phyloP scores from a whole-genome alignment of 2,113 vertebrate species.

The Oenanthe oenanthe region DNA sequence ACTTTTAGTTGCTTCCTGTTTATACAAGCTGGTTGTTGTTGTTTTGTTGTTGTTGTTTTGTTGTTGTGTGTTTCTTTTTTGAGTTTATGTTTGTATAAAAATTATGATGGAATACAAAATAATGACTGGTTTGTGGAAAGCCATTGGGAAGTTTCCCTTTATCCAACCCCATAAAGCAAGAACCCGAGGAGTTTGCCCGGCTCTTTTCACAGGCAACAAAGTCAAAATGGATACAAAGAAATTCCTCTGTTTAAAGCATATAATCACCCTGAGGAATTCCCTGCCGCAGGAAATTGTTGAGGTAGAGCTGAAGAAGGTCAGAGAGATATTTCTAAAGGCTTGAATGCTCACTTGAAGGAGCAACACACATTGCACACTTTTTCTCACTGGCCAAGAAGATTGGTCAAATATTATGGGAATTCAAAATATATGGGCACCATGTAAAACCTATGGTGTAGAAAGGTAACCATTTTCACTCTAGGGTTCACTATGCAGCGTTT shows the following conservation, averaged over 20 bases:
- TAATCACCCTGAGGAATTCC: constrained; percentile 56
- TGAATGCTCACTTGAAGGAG: neutral
- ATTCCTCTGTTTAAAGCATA: constrained; percentile 45
- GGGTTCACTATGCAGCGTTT: neutral
- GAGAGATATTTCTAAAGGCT: constrained; percentile 36
- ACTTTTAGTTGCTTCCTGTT: constrained; percentile 38
- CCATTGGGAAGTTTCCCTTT: neutral
- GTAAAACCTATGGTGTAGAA: neutral
- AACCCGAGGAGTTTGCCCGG: neutral
- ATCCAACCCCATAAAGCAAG: neutral
- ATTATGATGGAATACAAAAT: constrained; percentile 31
- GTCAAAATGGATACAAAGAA: constrained; percentile 58
- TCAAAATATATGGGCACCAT: neutral
- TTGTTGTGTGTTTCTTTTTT: neutral
- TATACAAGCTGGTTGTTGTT: neutral
- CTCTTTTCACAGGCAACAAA: constrained; percentile 26
- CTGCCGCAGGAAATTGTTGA: constrained; percentile 52
- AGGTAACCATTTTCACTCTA: neutral
- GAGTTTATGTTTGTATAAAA: neutral
- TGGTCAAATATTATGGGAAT: neutral
- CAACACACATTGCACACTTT: neutral
- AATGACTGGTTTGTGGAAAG: constrained; percentile 27
- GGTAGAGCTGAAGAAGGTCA: constrained; percentile 32
- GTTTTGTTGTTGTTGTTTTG: neutral
- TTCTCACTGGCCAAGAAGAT: neutral